These are phyloP conservation scores for Tortricodes alternella DNA, from an alignment of 2,888 invertebrate species.

Conservation along the genomic window DNA sequence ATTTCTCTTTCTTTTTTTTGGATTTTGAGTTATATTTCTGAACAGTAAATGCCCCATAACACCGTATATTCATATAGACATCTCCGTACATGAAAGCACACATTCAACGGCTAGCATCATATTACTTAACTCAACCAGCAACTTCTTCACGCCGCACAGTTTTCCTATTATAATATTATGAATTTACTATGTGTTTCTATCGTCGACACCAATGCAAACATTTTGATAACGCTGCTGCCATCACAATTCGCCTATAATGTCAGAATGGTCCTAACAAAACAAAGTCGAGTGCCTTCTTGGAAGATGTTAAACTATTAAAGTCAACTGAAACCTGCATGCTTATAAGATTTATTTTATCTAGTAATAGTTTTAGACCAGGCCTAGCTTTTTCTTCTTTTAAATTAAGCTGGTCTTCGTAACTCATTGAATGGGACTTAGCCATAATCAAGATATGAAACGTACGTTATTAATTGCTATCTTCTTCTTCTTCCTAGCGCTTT, in stretches of 20 bases:
- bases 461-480: too few species aligned
- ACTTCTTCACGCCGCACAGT: not conserved
- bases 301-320: conserved; percentile 2
- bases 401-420: not conserved
- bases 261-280: conserved; percentile 12
- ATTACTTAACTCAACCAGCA: too few species aligned
- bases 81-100: too few species aligned
- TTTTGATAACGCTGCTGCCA: not conserved
- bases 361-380: not conserved
- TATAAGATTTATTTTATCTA: not conserved
- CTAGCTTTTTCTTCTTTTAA: not conserved
- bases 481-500: too few species aligned
- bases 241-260: not conserved
- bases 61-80: too few species aligned
- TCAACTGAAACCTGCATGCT: not conserved
- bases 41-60: too few species aligned
- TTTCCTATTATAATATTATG: not conserved
- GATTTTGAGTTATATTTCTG: too few species aligned
- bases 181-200: not conserved
- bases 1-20: too few species aligned
- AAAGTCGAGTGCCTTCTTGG: not conserved
- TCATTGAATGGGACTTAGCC: too few species aligned
- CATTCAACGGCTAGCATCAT: too few species aligned
- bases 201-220: not conserved
- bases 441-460: too few species aligned